Base-by-base conservation (phyloP, 2,888 invertebrate genomes). In the Microctonus brassicae region DNA sequence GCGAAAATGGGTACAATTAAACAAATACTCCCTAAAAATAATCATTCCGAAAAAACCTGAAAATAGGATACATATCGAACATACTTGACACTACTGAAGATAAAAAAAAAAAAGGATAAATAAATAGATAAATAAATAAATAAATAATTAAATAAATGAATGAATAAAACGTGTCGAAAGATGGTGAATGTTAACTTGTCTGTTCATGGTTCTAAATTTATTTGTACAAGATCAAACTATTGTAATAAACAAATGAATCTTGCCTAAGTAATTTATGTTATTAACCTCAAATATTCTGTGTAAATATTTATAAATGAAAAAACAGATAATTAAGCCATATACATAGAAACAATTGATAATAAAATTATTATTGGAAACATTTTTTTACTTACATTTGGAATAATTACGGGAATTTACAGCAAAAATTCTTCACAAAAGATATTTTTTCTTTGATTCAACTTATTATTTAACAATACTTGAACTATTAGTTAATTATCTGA, bases 221-320 rank as follows among this genome's bases (percentile, higher is more conserved):
- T 86, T 86, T 86, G 86, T 86, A 86, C 83, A 83, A 86, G 82
- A 85, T 82, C 81, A 84, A 84, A 80, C 81, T 84, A 84, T 85
- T 86, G 82, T 85, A 86, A 86, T 86, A 84, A 78, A 77, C 81
- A 84, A 86, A 84, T 82, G 82, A 86, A 84, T 86, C 86, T 86
- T 86, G 64, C 64, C 64, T 64, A 64, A 7, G 17, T 26, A 33
- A n/a, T 20, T 5, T 7, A 1, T 17, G 1, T 17, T 20, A 17
- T 47, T 47, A 6, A 47, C 17, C 17, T 17, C 47, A 20, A 17
- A 47, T n/a, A 17, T 7, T n/a, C 20, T 17, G n/a, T n/a, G 4
- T 3, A 39, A 13, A 13, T 2, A 7, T 10, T 11, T 11, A 36
- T 36, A 2, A 11, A 1, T 11, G 1, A 2, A 36, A 36, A 36